Conservation (phyloP, 2,797 vertebrate genomes). For the Eulemur rubriventer region DNA sequence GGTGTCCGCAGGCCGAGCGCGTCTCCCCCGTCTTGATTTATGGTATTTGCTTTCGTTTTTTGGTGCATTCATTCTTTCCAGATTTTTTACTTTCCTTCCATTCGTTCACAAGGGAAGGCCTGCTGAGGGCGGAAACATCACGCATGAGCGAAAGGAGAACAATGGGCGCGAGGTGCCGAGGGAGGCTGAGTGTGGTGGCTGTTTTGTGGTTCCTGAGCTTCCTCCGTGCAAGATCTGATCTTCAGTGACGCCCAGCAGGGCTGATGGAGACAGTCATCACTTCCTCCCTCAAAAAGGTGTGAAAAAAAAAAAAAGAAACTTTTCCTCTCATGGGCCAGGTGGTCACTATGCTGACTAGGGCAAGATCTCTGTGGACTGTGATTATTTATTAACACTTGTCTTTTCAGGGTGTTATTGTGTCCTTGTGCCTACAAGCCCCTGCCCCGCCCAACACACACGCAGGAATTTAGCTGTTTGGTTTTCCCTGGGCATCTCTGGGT, state of each 20-base stretch:
- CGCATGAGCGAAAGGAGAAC: slow-evolving; percentile 54
- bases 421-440: neutral
- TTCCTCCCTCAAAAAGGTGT: slow-evolving; percentile 72
- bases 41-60: neutral
- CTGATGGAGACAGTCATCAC: slow-evolving; percentile 51
- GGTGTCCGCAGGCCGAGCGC: too few species aligned
- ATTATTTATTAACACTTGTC: neutral
- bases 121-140: slow-evolving; percentile 61
- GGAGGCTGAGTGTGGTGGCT: slow-evolving; percentile 49
- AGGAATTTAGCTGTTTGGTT: neutral
- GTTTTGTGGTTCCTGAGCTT: slow-evolving; percentile 75
- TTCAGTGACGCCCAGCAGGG: slow-evolving; percentile 11
- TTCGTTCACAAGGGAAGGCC: slow-evolving; percentile 66
- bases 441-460: neutral
- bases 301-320: slow-evolving; percentile 29
- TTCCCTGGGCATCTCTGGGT: neutral
- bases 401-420: neutral
- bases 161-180: neutral
- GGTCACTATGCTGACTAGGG: neutral
- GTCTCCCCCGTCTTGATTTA: neutral
- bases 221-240: slow-evolving; percentile 72
- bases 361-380: neutral
- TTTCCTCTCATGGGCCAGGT: neutral
- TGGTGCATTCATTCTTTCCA: slow-evolving; percentile 72
- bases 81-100: slow-evolving; percentile 69